Evolutionary conservation across 2,113 vertebrate species (phyloP).

Genomic region (Bubalus kerabau): DNA sequence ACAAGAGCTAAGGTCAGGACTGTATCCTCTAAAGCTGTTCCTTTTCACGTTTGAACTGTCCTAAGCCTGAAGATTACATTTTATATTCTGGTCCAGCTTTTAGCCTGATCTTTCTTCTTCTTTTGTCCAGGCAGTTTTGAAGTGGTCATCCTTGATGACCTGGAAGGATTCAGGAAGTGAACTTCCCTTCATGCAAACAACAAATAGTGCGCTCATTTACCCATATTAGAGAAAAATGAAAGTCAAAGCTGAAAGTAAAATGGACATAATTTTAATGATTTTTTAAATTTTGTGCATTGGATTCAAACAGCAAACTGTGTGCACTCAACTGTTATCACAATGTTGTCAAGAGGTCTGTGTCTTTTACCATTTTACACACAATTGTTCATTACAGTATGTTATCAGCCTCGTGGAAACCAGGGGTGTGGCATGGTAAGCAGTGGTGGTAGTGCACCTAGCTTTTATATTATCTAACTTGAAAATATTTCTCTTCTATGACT

Average conservation of each 20-base stretch:
- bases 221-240: slow-evolving; percentile 66
- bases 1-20: background rate
- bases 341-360: slow-evolving; percentile 92
- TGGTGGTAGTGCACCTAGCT: slow-evolving; percentile 87
- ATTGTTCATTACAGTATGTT: slow-evolving; percentile 89
- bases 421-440: slow-evolving; percentile 89
- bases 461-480: slow-evolving; percentile 92
- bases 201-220: background rate
- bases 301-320: slow-evolving; percentile 97
- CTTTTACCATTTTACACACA: slow-evolving; percentile 94
- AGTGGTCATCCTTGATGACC: background rate
- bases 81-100: background rate
- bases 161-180: background rate
- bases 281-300: slow-evolving; percentile 93
- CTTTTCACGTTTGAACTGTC: background rate
- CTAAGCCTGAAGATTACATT: background rate
- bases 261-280: slow-evolving; percentile 79
- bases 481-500: slow-evolving; percentile 97
- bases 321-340: slow-evolving; percentile 95
- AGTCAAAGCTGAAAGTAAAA: slow-evolving; percentile 80
- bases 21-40: background rate
- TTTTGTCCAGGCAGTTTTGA: background rate
- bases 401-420: slow-evolving; percentile 87
- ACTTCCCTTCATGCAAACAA: background rate
- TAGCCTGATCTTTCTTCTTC: background rate